phyloP scores from a whole-genome alignment of 2,113 vertebrate species.

The Alethe diademata region DNA sequence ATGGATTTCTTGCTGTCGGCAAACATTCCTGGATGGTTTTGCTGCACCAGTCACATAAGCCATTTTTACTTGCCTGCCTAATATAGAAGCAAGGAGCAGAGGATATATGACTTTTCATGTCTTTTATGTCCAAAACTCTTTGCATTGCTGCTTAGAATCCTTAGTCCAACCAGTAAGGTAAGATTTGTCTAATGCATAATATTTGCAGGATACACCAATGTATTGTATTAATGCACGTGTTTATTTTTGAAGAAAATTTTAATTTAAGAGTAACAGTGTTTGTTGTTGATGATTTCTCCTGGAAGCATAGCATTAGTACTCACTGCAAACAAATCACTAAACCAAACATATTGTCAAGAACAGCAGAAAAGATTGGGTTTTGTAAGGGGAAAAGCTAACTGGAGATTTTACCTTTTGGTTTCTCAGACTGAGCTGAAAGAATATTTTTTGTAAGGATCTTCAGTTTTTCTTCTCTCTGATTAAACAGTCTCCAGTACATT shows the following conservation, averaged over 20 bases:
- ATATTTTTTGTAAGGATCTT: slow-evolving; percentile 82
- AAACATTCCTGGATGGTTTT: slow-evolving; percentile 79
- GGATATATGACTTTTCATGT: background rate
- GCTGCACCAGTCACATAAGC: slow-evolving; percentile 79
- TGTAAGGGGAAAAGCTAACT: background rate
- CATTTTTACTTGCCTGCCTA: slow-evolving; percentile 87
- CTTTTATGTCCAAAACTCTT: background rate
- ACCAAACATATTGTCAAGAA: background rate
- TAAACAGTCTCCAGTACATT: slow-evolving; percentile 81
- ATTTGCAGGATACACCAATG: background rate
- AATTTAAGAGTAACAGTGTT: background rate
- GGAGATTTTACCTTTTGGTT: slow-evolving; percentile 79
- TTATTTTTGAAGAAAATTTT: background rate
- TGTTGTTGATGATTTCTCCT: background rate
- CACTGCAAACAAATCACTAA: background rate
- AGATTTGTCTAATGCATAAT: background rate
- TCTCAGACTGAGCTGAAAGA: slow-evolving; percentile 80
- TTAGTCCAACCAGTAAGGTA: background rate
- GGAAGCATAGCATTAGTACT: background rate
- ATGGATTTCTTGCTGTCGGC: slow-evolving; percentile 74
- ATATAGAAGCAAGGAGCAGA: background rate
- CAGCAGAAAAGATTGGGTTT: background rate
- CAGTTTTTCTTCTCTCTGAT: slow-evolving; percentile 84
- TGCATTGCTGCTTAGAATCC: background rate
- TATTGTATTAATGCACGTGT: background rate